Evolutionary conservation across 2,888 invertebrate genomes (phyloP).

Genomic region (Kryphioiulus occultus): DNA sequence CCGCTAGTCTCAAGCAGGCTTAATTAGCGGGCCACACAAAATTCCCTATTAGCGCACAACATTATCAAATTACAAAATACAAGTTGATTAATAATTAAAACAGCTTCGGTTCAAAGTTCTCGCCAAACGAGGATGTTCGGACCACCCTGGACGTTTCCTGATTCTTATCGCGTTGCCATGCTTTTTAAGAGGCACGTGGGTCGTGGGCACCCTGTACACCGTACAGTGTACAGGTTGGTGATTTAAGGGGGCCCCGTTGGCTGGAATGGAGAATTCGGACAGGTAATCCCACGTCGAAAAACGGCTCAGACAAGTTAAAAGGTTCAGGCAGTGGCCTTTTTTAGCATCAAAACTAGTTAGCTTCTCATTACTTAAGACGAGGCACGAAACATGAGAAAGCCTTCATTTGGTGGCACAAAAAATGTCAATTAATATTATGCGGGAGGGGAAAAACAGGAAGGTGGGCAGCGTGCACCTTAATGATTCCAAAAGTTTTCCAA

Average conservation of each 20-base stretch:
- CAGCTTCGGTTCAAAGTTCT: constrained; percentile 35
- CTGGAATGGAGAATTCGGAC: neutral
- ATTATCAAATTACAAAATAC: constrained; percentile 36
- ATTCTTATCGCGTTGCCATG: neutral
- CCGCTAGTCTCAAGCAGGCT: neutral
- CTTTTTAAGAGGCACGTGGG: neutral
- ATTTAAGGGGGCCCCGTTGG: neutral
- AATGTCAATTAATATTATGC: constrained; percentile 40
- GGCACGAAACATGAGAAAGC: constrained; percentile 38
- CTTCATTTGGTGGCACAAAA: constrained; percentile 1
- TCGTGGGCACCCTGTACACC: constrained; percentile 3
- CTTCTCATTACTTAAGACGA: constrained; percentile 24
- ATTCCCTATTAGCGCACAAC: constrained; percentile 25
- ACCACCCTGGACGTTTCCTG: constrained; percentile 31
- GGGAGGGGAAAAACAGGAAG: constrained; percentile 33
- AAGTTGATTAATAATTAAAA: constrained; percentile 38
- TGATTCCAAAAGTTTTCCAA: constrained; percentile 14
- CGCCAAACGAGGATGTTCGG: constrained; percentile 7
- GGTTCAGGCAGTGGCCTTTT: constrained; percentile 27
- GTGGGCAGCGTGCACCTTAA: constrained; percentile 13
- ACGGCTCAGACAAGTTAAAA: neutral
- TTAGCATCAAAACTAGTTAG: constrained; percentile 32
- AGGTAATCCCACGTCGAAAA: constrained; percentile 14
- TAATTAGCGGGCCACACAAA: constrained; percentile 21
- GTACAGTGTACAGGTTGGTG: too few species aligned